These are phyloP conservation scores for Heliconius erato DNA, from an alignment of 2,888 invertebrate genomes.

Conservation along the genomic window DNA sequence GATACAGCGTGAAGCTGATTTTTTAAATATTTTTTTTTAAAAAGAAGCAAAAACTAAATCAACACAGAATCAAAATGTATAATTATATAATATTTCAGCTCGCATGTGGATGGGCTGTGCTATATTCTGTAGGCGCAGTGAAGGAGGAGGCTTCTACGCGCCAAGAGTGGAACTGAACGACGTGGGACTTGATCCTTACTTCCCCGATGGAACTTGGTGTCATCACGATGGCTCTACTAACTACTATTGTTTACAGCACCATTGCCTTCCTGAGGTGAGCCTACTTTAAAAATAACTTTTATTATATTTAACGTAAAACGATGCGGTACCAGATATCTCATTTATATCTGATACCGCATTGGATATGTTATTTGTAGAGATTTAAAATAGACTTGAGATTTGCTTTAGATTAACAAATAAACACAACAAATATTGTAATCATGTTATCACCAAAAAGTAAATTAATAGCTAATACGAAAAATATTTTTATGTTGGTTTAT, in stretches of 20 bases:
- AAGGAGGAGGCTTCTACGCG: constrained; percentile 89
- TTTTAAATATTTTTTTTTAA: too few relatives aligned
- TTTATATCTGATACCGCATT: background rate
- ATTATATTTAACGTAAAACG: background rate
- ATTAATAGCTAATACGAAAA: too few relatives aligned
- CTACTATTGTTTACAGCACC: constrained; percentile 91
- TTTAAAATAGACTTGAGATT: background rate
- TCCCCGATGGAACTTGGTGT: constrained; percentile 94
- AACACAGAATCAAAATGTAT: background rate
- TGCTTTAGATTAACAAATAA: background rate
- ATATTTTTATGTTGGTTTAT: too few relatives aligned
- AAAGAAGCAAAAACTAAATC: background rate
- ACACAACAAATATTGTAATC: background rate
- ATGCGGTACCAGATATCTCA: background rate
- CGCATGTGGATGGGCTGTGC: constrained; percentile 93
- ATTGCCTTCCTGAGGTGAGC: constrained; percentile 89
- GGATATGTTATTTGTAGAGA: background rate
- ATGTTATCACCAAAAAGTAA: background rate
- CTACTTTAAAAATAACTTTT: background rate
- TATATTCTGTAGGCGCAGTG: constrained; percentile 89
- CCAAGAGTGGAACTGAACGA: constrained; percentile 91
- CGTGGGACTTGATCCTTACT: constrained; percentile 89
- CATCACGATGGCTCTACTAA: constrained; percentile 87
- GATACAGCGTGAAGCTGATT: too few relatives aligned
- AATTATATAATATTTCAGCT: constrained; percentile 64